Base-by-base conservation (phyloP, 1,140 invertebrate species). In the Amyelois transitella region DNA sequence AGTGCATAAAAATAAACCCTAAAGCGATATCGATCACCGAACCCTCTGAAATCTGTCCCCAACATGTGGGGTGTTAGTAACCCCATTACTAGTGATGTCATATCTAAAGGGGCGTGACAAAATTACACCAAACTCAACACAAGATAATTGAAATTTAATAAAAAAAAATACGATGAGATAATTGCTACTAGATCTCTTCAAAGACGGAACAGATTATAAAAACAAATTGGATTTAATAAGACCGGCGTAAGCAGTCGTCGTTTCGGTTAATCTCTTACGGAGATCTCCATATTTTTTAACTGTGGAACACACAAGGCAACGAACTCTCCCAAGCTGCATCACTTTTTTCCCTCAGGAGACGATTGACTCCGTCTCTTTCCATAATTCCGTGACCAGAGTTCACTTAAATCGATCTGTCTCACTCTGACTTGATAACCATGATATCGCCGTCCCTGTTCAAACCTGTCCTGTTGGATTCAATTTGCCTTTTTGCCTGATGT, bases 401-500 rank as follows among this genome's bases (percentile, higher is more conserved):
- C 53, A 51, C 58, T 73, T 68, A 71, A 83, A 80, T 78, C 78
- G 69, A 81, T 83, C 77, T 77, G 75, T 86, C 78, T 77, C 78
- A 77, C 80, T 69, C 69, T 63, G 67, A 66, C 80, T 66, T 58
- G 69, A 75, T 74, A 60, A 72, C 73, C 66, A 62, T 50, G 60
- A 64, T 77, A 74, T 61, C 66, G 56, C 57, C 72, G 59, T 59
- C 52, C 25, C 57, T 22, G 17, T 48, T 65, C 51, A 69, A 81
- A 83, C 75, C 74, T 72, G 82, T 81, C 69, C 60, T 65, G 73
- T 63, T 65, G 66, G 74, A 75, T 80, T 81, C 70, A 71, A 69
- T 77, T 80, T 65, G 64, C 66, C 66, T 77, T 82, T 76, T 84
- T 81, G 59, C 38, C 60, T 58, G 68, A 51, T 60, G 64, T 65